A percentile compares a stretch with the other conserved stretches of the same genome.
Evolutionary conservation across 2,113 vertebrate species (phyloP).

Genomic region (Scomber colias): DNA sequence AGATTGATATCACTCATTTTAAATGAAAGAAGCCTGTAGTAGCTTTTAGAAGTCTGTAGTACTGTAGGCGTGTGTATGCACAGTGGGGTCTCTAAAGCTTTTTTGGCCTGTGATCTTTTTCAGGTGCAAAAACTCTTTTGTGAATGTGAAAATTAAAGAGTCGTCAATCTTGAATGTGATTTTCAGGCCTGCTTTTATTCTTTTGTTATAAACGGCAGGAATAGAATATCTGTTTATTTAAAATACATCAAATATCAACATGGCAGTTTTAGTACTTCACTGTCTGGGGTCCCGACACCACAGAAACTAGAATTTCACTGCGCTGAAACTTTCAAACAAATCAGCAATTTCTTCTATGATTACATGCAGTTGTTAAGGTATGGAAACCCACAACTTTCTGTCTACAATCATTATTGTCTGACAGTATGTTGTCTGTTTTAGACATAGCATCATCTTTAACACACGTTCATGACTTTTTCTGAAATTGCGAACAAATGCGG

Average conservation of each 20-base stretch:
- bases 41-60: constrained; percentile 4
- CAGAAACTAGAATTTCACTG: neutral
- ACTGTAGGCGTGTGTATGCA: neutral
- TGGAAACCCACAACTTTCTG: too few relatives aligned
- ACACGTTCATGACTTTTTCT: neutral
- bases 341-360: neutral
- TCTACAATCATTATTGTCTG: neutral
- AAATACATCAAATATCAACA: neutral
- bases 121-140: neutral
- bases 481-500: neutral
- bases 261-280: neutral
- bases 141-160: neutral
- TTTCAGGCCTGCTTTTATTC: neutral
- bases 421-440: neutral
- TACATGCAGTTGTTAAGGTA: neutral
- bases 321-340: neutral
- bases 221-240: neutral
- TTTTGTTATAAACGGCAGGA: neutral
- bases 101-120: constrained; percentile 35
- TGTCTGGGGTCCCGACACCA: neutral
- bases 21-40: constrained; percentile 26
- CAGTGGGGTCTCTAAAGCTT: constrained; percentile 24
- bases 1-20: neutral
- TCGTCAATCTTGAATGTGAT: neutral
- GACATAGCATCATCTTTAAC: neutral